Conservation (phyloP, 1,140 invertebrate genomes). For the Cecropterus lyciades region DNA sequence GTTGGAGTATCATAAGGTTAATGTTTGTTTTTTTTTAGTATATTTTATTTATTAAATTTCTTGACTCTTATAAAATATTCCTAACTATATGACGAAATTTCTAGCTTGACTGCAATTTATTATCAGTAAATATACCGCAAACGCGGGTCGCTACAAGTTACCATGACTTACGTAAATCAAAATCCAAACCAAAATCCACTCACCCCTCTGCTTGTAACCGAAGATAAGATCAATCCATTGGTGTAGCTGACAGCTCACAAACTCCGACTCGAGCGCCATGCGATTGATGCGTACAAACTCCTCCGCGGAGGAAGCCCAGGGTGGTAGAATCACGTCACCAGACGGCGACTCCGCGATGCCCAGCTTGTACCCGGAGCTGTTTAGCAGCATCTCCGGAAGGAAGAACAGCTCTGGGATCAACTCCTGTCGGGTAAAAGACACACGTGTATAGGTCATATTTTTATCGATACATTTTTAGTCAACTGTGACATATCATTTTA, state of each 20-base stretch:
- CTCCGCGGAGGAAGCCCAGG: conserved; percentile 98
- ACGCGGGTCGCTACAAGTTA: too few relatives aligned
- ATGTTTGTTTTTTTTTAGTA: too few relatives aligned
- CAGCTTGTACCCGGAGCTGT: conserved; percentile 93
- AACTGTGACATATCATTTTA: too few relatives aligned
- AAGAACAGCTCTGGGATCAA: conserved; percentile 99
- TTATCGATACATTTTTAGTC: too few relatives aligned
- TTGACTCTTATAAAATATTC: too few relatives aligned
- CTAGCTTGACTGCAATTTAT: too few relatives aligned
- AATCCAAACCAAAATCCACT: conserved; percentile 74
- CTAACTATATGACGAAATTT: too few relatives aligned
- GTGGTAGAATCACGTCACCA: conserved; percentile 95
- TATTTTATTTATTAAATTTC: too few relatives aligned
- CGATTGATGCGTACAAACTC: conserved; percentile 99
- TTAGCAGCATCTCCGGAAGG: conserved; percentile 99
- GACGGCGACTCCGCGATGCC: conserved; percentile 94
- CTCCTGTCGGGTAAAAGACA: conserved; percentile 89
- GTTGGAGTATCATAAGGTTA: not conserved
- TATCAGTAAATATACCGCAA: too few relatives aligned
- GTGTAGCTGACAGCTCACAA: conserved; percentile 99
- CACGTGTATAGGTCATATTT: too few relatives aligned
- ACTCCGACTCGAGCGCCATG: conserved; percentile 99
- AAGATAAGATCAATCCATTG: conserved; percentile 99
- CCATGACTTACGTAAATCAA: too few relatives aligned
- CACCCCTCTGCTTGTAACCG: conserved; percentile 99